Percentiles rank a stretch among this genome's conserved stretches.
phyloP scores from a whole-genome alignment of 2,797 vertebrate species.

The Chaetodon trifasciatus region DNA sequence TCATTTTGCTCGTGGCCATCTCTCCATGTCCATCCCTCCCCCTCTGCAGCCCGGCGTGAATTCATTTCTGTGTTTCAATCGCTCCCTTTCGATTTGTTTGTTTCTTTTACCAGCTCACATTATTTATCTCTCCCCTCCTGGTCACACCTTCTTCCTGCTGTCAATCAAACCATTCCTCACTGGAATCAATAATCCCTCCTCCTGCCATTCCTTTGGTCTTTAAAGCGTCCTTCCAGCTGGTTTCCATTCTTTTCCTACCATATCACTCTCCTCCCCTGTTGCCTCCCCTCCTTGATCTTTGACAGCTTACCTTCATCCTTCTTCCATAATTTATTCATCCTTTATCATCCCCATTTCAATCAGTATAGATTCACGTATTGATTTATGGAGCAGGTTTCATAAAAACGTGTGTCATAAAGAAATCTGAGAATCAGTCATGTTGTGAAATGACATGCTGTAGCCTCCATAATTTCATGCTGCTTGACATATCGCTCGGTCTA shows the following conservation, averaged over 20 bases:
- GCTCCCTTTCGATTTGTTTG: conserved; percentile 32
- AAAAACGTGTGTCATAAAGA: background rate
- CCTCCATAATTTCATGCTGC: no score
- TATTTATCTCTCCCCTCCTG: conserved; percentile 1
- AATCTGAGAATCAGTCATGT: background rate
- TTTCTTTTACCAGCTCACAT: background rate
- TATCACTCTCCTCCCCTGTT: background rate
- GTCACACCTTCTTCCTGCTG: background rate
- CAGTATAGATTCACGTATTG: background rate
- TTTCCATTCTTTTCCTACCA: background rate
- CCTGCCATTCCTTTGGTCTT: background rate
- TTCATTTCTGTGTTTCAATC: conserved; percentile 51
- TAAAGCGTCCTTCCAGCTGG: background rate
- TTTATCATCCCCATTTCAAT: background rate
- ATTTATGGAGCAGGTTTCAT: background rate
- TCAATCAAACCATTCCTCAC: background rate
- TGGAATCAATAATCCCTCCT: conserved; percentile 9
- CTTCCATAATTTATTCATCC: background rate
- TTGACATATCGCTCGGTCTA: background rate
- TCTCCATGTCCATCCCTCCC: conserved; percentile 11
- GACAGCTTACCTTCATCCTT: background rate
- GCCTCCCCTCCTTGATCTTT: background rate
- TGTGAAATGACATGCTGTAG: background rate
- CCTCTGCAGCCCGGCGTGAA: conserved; percentile 23
- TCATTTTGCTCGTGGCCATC: conserved; percentile 43